These are phyloP conservation scores for Probosciger aterrimus DNA, from an alignment of 2,113 vertebrate genomes.

Conservation along the genomic window DNA sequence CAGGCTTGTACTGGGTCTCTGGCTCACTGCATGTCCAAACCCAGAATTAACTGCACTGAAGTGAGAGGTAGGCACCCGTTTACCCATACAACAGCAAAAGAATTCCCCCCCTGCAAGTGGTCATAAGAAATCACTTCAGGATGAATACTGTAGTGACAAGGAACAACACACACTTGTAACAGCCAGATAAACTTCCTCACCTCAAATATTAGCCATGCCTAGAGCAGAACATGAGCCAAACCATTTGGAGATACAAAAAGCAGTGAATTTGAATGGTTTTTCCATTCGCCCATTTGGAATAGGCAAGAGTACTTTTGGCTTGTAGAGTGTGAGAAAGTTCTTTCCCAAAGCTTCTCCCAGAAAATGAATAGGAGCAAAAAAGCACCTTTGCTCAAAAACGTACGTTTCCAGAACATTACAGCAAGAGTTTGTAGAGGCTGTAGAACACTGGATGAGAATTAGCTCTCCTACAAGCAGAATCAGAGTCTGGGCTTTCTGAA, in stretches of 20 bases:
- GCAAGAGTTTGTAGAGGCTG: neutral
- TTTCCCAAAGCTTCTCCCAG: neutral
- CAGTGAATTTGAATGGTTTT: neutral
- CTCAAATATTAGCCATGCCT: neutral
- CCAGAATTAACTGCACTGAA: neutral
- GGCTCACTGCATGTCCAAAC: neutral
- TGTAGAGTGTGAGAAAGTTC: neutral
- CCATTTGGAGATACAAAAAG: neutral
- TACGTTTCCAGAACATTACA: neutral
- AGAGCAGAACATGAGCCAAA: neutral
- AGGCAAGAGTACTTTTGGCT: neutral
- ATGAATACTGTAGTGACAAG: neutral
- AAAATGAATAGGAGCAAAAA: neutral
- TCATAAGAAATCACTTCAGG: neutral
- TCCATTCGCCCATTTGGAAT: neutral
- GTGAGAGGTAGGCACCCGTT: neutral
- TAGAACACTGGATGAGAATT: neutral
- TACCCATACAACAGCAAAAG: neutral
- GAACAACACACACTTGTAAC: neutral
- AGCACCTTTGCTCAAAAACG: neutral
- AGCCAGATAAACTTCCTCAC: neutral
- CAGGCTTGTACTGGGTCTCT: neutral
- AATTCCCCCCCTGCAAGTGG: fast-evolving
- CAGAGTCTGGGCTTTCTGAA: neutral
- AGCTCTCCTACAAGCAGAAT: neutral